A percentile compares a stretch with the other conserved stretches of the same genome.
Evolutionary conservation across 1,140 invertebrate genomes (phyloP).

Genomic region (Diorhabda elongata): DNA sequence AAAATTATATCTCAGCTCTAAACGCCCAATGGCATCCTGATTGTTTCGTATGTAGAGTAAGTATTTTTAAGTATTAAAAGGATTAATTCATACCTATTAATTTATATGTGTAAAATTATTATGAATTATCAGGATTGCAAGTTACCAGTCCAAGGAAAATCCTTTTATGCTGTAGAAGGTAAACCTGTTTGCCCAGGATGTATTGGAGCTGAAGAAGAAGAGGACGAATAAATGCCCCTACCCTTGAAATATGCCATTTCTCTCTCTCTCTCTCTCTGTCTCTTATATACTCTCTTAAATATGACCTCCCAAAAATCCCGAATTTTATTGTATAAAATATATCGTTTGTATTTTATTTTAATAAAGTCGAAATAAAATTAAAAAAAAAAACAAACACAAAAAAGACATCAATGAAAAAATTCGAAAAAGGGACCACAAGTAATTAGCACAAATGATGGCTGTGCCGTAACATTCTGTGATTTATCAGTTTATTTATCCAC

Average conservation of each 20-base stretch:
- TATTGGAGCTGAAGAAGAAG: slow-evolving; percentile 84
- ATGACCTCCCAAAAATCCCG: slow-evolving; percentile 5
- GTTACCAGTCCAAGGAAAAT: slow-evolving; percentile 83
- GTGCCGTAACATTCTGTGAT: neutral
- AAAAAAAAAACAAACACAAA: slow-evolving; percentile 38
- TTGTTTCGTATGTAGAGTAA: slow-evolving; percentile 99
- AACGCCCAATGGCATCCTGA: slow-evolving; percentile 99
- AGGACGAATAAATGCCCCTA: slow-evolving; percentile 53
- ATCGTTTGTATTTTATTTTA: slow-evolving; percentile 29
- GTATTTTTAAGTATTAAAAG: slow-evolving; percentile 44
- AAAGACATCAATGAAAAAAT: slow-evolving; percentile 46
- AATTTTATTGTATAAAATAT: slow-evolving; percentile 21
- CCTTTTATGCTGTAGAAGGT: slow-evolving; percentile 92
- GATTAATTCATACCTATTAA: neutral
- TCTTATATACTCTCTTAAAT: slow-evolving; percentile 20
- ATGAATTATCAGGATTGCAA: slow-evolving; percentile 77
- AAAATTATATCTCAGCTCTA: slow-evolving; percentile 97
- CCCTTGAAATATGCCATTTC: slow-evolving; percentile 23
- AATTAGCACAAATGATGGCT: neutral
- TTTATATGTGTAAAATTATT: slow-evolving; percentile 4
- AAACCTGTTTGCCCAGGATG: slow-evolving; percentile 87
- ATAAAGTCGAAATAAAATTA: slow-evolving; percentile 30
- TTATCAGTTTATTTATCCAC: neutral
- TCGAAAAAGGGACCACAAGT: slow-evolving; percentile 40
- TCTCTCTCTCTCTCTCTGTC: slow-evolving; percentile 22